phyloP scores from a whole-genome alignment of 1,140 invertebrate genomes.

The Drosophila arizonae region DNA sequence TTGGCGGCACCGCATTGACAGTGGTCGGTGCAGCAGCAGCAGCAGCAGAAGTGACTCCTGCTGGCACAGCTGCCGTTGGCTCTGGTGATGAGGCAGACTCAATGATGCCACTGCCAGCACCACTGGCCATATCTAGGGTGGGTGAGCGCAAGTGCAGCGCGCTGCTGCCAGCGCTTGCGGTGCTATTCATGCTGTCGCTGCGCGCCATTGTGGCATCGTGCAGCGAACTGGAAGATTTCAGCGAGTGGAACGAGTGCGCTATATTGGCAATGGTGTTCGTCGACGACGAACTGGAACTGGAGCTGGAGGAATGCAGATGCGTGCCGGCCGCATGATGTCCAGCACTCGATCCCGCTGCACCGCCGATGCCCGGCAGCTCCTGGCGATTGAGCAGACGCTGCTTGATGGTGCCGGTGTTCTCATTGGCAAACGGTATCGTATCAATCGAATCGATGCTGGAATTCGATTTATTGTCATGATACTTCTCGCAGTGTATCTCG shows the following conservation, averaged over 20 bases:
- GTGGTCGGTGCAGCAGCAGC: conserved; percentile 7
- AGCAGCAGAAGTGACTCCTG: conserved; percentile 1
- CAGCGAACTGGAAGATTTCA: conserved; percentile 80
- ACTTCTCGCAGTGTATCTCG: conserved; percentile 85
- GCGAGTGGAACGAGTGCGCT: conserved; percentile 80
- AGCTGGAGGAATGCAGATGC: conserved; percentile 78
- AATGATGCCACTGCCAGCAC: conserved; percentile 7
- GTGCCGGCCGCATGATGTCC: conserved; percentile 48
- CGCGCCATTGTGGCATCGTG: conserved; percentile 75
- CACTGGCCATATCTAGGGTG: conserved; percentile 56
- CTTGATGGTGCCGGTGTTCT: conserved; percentile 99
- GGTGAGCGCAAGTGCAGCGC: conserved; percentile 73
- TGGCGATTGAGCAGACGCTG: conserved; percentile 82
- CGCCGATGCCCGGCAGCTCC: conserved; percentile 52
- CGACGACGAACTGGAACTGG: conserved; percentile 82
- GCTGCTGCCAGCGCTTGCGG: conserved; percentile 70
- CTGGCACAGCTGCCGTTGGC: background rate
- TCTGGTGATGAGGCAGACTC: conserved; percentile 28
- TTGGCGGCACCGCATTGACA: conserved; percentile 46
- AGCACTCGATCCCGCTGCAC: conserved; percentile 15
- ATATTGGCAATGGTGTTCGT: conserved; percentile 82
- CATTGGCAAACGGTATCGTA: conserved; percentile 98
- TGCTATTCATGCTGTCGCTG: conserved; percentile 70
- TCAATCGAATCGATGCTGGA: conserved; percentile 96
- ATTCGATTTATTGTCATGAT: conserved; percentile 87